Percentiles rank a stretch among this genome's conserved stretches.
phyloP scores from a whole-genome alignment of 2,113 vertebrate genomes.

The Ariopsis seemanni region DNA sequence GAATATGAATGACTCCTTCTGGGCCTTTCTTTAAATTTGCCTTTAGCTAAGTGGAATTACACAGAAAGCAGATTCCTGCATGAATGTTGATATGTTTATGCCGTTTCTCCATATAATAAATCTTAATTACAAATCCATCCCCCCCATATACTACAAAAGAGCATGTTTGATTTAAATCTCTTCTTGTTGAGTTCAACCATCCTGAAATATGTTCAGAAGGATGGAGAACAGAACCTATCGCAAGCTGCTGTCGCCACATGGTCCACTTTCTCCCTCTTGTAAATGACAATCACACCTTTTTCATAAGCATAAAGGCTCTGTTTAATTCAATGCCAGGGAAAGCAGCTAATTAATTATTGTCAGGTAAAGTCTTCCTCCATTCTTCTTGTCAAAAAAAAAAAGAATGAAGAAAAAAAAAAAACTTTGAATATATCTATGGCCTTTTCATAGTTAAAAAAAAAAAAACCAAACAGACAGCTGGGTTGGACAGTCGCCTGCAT shows the following conservation, averaged over 20 bases:
- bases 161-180: neutral
- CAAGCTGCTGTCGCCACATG: slow-evolving; percentile 37
- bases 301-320: slow-evolving; percentile 31
- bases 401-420: neutral
- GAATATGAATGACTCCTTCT: neutral
- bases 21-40: neutral
- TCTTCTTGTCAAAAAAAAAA: neutral
- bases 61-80: neutral
- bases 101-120: neutral
- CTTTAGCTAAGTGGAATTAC: neutral
- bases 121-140: neutral
- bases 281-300: slow-evolving; percentile 42
- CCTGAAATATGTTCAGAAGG: slow-evolving; percentile 26
- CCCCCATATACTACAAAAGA: neutral
- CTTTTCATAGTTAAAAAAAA: neutral
- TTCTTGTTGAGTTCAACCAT: neutral
- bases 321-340: slow-evolving; percentile 33
- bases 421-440: neutral
- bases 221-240: slow-evolving; percentile 19
- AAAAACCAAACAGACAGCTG: neutral
- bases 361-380: slow-evolving; percentile 27
- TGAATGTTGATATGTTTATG: neutral
- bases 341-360: slow-evolving; percentile 45
- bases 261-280: slow-evolving; percentile 34
- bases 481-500: neutral